Base-by-base conservation (phyloP, 1,140 invertebrate species). In the Hesperophylax magnus region DNA sequence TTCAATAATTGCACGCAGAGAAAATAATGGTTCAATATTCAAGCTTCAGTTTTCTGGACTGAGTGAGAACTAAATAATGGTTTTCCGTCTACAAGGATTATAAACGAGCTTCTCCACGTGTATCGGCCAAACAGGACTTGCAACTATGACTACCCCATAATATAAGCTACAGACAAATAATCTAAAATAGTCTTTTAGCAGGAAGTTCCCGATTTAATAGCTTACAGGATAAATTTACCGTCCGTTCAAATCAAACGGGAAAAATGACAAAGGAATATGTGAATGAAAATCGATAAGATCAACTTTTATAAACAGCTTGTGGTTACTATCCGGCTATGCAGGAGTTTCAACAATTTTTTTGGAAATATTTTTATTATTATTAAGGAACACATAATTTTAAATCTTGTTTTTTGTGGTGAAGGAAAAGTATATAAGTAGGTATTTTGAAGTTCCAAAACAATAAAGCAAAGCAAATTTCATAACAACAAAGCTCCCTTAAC, bases 121-220 rank as follows among this genome's bases (percentile, higher is more conserved):
- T 80, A 80, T 80, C 71, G 79, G 79, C 79, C 56, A 80, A 80
- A 80, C 79, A 75, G 56, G 39, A 54, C 69, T 14, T 56, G 79
- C 61, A 63, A 24, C 79, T 63, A 75, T 80, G 79, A 60, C 63
- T 63, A 80, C 79, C 22, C 47, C 47, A 53, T 56, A 52, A 5
- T 22, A 52, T 17, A 69, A 7, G 39, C 39, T 14, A 14, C 11
- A 6, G 39, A 47, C 39, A 3, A 47, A 27, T 27, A 27, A 47
- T 47, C 39, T 47, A 47, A 47, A 22, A 20, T 7, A n/a, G 15
- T 6, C 3, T 22, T 72, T 54, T 24, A 27, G 27, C 52, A 17
- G 69, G 69, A 56, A 72, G 47, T 72, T 72, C 20, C 47, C 47
- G 39, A 9, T 67, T 67, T 15, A 31, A 67, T 47, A 47, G 39